Percentiles rank a stretch among this genome's conserved stretches.
Evolutionary conservation across 2,797 vertebrate genomes (phyloP).

Genomic region (Novumbra hubbsi): DNA sequence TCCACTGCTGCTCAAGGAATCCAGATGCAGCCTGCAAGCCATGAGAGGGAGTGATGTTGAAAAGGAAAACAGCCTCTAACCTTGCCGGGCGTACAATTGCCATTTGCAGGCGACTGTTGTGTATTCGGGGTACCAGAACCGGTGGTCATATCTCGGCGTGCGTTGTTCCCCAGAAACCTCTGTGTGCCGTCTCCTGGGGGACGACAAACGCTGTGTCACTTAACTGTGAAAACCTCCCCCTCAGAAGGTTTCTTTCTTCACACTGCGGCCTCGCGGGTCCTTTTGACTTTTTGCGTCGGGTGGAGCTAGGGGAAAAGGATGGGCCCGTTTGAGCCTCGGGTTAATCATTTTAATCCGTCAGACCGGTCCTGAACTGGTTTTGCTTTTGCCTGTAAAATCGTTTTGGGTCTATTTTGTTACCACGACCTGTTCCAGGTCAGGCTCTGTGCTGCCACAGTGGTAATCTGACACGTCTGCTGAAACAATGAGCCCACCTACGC

Average conservation of each 20-base stretch:
- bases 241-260: not conserved
- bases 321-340: not conserved
- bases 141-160: not conserved
- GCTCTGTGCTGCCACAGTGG: slow-evolving; percentile 38
- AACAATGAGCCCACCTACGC: slow-evolving; percentile 53
- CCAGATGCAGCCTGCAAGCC: not conserved
- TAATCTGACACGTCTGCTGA: slow-evolving; percentile 56
- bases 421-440: slow-evolving; percentile 29
- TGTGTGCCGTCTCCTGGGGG: not conserved
- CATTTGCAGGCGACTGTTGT: not conserved
- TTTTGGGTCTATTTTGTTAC: not conserved
- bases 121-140: not conserved
- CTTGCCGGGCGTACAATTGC: not conserved
- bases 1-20: not conserved
- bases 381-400: not conserved
- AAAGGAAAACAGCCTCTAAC: not conserved
- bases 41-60: slow-evolving; percentile 1
- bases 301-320: not conserved
- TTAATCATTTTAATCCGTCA: not conserved
- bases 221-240: not conserved
- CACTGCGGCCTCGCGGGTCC: not conserved
- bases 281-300: not conserved
- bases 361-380: not conserved
- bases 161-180: not conserved
- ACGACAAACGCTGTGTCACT: not conserved